These are phyloP conservation scores for Marronus borbonicus DNA, from an alignment of 2,888 invertebrate species.

Conservation along the genomic window DNA sequence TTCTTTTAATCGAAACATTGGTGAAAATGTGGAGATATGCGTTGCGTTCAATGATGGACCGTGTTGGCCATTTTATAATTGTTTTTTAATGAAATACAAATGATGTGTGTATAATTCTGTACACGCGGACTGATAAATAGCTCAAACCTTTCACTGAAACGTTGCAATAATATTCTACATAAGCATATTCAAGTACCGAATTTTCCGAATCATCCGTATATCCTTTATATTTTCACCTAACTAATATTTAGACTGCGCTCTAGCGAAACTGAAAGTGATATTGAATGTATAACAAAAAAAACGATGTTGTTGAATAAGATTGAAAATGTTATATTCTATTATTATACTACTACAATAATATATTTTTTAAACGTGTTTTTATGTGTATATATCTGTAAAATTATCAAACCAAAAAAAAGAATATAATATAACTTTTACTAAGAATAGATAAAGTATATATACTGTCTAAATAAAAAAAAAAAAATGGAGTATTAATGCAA, in stretches of 20 bases:
- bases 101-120: neutral
- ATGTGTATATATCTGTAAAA: conserved; percentile 36
- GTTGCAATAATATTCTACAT: neutral
- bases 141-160: no score
- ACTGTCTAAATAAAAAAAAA: no score
- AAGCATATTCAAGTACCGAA: neutral
- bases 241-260: conserved; percentile 26
- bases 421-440: no score
- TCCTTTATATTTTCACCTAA: conserved; percentile 30
- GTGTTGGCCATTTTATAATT: no score
- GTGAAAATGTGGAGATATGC: conserved; percentile 20
- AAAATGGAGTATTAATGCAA: no score
- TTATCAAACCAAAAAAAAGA: neutral
- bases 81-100: no score
- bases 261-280: conserved; percentile 35
- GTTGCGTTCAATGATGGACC: no score
- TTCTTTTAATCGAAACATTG: conserved; percentile 13
- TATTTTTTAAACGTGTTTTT: conserved; percentile 43
- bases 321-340: conserved; percentile 30
- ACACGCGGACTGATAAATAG: no score
- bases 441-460: no score
- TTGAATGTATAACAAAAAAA: conserved; percentile 24
- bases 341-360: conserved; percentile 35
- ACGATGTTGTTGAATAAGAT: conserved; percentile 25
- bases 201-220: conserved; percentile 1